Evolutionary conservation across 2,888 invertebrate species (phyloP).

Genomic region (Diogma glabrata): DNA sequence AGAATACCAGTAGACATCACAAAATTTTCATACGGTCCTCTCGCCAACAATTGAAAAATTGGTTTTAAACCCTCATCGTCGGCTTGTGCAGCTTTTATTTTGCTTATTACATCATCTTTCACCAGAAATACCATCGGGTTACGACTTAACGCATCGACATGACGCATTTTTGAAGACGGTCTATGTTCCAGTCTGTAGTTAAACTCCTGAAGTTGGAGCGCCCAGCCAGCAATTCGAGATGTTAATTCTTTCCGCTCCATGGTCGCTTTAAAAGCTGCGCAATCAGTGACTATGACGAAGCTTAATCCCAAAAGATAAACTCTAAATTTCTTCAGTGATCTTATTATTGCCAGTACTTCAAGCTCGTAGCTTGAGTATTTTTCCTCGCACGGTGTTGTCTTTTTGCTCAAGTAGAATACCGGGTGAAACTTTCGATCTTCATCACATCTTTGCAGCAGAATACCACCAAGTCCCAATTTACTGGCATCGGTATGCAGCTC

Average conservation of each 20-base stretch:
- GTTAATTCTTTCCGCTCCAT: constrained; percentile 22
- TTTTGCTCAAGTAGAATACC: constrained; percentile 23
- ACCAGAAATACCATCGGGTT: constrained; percentile 16
- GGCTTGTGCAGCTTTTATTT: too few species aligned
- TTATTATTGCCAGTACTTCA: constrained; percentile 25
- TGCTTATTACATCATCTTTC: neutral
- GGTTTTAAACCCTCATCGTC: constrained; percentile 19
- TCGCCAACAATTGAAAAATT: constrained; percentile 19
- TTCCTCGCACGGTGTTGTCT: constrained; percentile 21
- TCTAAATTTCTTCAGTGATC: constrained; percentile 23
- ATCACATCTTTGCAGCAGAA: constrained; percentile 20
- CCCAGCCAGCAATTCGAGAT: constrained; percentile 27
- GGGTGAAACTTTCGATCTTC: constrained; percentile 22
- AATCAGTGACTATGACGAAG: constrained; percentile 24
- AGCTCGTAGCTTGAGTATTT: constrained; percentile 26
- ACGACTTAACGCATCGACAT: constrained; percentile 27
- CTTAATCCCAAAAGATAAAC: constrained; percentile 22
- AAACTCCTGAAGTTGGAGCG: constrained; percentile 25
- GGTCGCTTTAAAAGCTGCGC: constrained; percentile 23
- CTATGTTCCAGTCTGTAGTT: constrained; percentile 26
- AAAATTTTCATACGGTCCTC: constrained; percentile 19
- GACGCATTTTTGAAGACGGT: constrained; percentile 26
- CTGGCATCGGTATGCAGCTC: constrained; percentile 26
- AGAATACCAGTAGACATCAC: constrained; percentile 20
- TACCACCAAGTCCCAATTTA: constrained; percentile 21